Percentiles rank a stretch among this genome's conserved stretches.
Evolutionary conservation across 2,888 invertebrate genomes (phyloP).

Genomic region (Steromphala cineraria): DNA sequence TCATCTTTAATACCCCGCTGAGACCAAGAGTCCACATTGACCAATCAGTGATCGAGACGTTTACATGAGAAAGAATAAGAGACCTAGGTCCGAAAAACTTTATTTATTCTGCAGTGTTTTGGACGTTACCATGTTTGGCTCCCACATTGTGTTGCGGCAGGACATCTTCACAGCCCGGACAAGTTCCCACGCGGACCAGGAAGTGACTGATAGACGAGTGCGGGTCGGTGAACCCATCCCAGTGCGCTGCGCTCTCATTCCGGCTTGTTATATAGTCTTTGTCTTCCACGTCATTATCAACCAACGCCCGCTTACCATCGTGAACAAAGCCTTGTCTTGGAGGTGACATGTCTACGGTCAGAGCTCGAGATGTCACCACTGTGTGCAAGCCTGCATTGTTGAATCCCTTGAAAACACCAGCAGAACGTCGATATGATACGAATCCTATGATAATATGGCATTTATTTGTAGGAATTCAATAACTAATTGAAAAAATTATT

Average conservation of each 20-base stretch:
- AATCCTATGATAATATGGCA: no score
- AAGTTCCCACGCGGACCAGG: constrained; percentile 40
- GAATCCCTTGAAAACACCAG: neutral
- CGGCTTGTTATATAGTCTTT: constrained; percentile 13
- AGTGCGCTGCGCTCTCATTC: constrained; percentile 29
- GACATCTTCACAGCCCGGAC: constrained; percentile 37
- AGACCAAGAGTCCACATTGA: no score
- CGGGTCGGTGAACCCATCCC: constrained; percentile 47
- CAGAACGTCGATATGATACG: neutral
- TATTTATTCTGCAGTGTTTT: no score
- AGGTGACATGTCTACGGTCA: constrained; percentile 20
- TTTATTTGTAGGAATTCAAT: no score
- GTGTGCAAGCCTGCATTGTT: constrained; percentile 10
- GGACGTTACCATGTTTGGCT: constrained; percentile 21
- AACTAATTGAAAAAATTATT: no score
- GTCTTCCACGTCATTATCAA: neutral
- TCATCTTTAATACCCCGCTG: no score
- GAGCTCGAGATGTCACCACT: constrained; percentile 14
- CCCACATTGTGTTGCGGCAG: constrained; percentile 30
- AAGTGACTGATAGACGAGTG: constrained; percentile 41
- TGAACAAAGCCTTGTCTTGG: constrained; percentile 18
- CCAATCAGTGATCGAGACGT: no score
- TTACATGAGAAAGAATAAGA: no score
- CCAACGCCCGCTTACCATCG: neutral
- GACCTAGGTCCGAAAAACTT: no score